Evolutionary conservation across 2,888 invertebrate species (phyloP).

Genomic region (Mesorhabditis spiculigera): DNA sequence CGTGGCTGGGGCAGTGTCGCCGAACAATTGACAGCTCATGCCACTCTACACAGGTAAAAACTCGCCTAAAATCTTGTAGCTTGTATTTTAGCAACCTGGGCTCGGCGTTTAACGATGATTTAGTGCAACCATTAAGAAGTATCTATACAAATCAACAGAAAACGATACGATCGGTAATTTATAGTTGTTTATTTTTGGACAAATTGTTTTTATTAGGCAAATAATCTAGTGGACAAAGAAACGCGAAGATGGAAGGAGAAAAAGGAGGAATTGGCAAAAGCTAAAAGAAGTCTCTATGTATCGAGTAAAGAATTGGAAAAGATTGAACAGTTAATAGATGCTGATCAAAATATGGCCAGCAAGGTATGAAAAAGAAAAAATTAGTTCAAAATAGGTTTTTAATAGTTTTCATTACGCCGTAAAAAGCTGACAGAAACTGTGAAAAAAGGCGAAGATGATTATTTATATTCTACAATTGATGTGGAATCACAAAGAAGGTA

Average conservation of each 20-base stretch:
- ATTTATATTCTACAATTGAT: slow-evolving; percentile 38
- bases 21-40: slow-evolving; percentile 44
- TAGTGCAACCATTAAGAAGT: slow-evolving; percentile 42
- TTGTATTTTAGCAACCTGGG: slow-evolving; percentile 35
- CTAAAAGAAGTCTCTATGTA: slow-evolving; percentile 34
- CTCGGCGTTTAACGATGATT: slow-evolving; percentile 41
- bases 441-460: slow-evolving; percentile 32
- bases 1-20: slow-evolving; percentile 44
- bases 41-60: slow-evolving; percentile 41
- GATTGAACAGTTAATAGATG: slow-evolving; percentile 26
- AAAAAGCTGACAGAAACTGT: slow-evolving; percentile 37
- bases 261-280: slow-evolving; percentile 33
- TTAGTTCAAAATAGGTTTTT: slow-evolving; percentile 8
- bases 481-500: slow-evolving; percentile 40
- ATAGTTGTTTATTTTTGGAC: neutral
- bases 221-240: slow-evolving; percentile 30
- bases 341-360: slow-evolving; percentile 16
- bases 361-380: slow-evolving; percentile 17
- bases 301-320: slow-evolving; percentile 38
- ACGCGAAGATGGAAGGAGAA: slow-evolving; percentile 36
- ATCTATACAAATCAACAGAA: slow-evolving; percentile 36
- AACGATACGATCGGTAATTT: slow-evolving; percentile 30
- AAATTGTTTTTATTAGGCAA: slow-evolving; percentile 15
- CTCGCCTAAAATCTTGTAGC: neutral
- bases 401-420: slow-evolving; percentile 22